phyloP scores from a whole-genome alignment of 2,113 vertebrate genomes.

The Leptosomus discolor region DNA sequence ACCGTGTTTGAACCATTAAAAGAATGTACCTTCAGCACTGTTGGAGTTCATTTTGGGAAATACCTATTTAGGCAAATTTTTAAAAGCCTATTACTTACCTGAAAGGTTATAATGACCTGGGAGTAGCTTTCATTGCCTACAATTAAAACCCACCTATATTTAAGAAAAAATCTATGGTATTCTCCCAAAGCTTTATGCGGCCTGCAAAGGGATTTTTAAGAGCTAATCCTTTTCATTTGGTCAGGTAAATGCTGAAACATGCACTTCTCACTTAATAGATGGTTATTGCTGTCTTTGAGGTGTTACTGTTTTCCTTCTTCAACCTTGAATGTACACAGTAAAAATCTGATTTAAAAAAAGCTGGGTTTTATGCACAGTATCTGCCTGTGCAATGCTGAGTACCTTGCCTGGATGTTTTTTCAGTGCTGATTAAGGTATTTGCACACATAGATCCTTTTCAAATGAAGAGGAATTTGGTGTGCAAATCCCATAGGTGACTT shows the following conservation, averaged over 20 bases:
- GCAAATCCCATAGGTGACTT: neutral
- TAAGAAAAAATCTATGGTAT: neutral
- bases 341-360: neutral
- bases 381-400: neutral
- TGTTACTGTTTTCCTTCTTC: neutral
- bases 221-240: neutral
- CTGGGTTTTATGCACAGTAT: neutral
- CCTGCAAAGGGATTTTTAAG: neutral
- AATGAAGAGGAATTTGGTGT: neutral
- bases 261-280: neutral
- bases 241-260: neutral
- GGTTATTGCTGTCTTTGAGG: neutral
- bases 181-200: neutral
- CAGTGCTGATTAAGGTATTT: slow-evolving; percentile 4
- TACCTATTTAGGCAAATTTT: neutral
- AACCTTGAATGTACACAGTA: neutral
- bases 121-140: neutral
- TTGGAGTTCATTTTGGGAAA: neutral
- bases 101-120: neutral
- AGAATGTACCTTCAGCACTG: neutral
- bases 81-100: neutral
- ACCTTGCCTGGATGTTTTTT: neutral
- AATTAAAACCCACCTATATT: neutral
- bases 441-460: neutral
- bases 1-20: neutral